phyloP scores from a whole-genome alignment of 2,888 invertebrate species.

The Chymomyza fuscimana region DNA sequence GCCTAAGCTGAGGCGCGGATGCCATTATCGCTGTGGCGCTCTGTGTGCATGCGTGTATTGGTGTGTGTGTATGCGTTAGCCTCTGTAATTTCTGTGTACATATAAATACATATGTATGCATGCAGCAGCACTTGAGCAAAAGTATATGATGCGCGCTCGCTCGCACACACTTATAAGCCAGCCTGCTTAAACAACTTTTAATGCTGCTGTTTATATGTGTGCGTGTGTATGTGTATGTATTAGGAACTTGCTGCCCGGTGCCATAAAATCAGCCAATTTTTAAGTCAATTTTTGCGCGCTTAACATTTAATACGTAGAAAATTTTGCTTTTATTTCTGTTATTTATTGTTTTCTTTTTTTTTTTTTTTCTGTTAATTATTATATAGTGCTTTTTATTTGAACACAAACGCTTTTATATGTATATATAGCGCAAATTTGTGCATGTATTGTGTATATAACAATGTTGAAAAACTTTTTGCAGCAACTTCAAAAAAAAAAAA shows the following conservation, averaged over 20 bases:
- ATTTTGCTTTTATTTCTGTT: not conserved
- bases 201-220: constrained; percentile 1
- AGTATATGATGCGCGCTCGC: not conserved
- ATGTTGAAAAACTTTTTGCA: constrained; percentile 7
- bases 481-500: constrained; percentile 22
- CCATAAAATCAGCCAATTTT: constrained; percentile 42
- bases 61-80: constrained; percentile 36
- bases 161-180: not conserved
- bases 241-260: constrained; percentile 46
- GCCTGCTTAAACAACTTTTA: not conserved
- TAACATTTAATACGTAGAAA: constrained; percentile 16
- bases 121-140: too few relatives aligned
- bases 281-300: constrained; percentile 41
- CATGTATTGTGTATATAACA: not conserved
- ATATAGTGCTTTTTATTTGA: not conserved
- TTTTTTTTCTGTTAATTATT: not conserved
- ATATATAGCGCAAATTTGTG: not conserved
- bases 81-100: constrained; percentile 2
- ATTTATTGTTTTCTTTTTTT: not conserved
- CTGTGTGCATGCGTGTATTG: constrained; percentile 30
- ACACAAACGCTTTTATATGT: not conserved
- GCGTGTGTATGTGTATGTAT: constrained; percentile 23
- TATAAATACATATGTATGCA: not conserved
- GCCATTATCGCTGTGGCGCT: not conserved
- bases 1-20: not conserved